These are phyloP conservation scores for Cryptus armator DNA, from an alignment of 2,888 invertebrate species.

Conservation along the genomic window DNA sequence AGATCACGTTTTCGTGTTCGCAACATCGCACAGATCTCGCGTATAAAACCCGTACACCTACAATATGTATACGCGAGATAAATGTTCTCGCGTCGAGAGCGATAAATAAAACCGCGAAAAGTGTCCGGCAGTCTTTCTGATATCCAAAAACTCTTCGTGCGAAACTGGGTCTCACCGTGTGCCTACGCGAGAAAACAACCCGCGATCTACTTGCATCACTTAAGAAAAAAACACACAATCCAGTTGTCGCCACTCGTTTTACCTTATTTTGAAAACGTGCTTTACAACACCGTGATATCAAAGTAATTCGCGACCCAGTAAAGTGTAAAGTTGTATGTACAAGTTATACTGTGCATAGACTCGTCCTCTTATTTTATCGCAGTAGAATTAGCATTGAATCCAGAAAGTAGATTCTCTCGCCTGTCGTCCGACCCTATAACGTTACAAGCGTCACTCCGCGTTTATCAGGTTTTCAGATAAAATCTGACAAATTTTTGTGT, in stretches of 20 bases:
- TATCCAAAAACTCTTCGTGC: constrained; percentile 6
- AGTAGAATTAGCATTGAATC: constrained; percentile 23
- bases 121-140: not conserved
- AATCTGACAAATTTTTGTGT: not conserved
- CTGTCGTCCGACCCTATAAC: not conserved
- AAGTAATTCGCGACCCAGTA: constrained; percentile 8
- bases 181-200: not conserved
- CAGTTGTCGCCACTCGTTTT: constrained; percentile 32
- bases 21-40: not conserved
- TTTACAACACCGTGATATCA: constrained; percentile 12
- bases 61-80: not conserved
- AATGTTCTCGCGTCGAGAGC: not conserved
- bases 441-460: not conserved
- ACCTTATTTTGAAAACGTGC: constrained; percentile 9
- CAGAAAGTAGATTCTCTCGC: constrained; percentile 20
- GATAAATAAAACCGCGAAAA: constrained; percentile 8
- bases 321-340: not conserved
- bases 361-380: constrained; percentile 19
- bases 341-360: not conserved
- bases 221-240: constrained; percentile 25
- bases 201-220: constrained; percentile 43
- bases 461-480: not conserved
- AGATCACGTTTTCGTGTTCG: constrained; percentile 34
- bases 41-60: not conserved
- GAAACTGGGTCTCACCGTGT: constrained; percentile 28